Conservation (phyloP, 2,113 vertebrate species). For the Cyprinodon brontotheroides region DNA sequence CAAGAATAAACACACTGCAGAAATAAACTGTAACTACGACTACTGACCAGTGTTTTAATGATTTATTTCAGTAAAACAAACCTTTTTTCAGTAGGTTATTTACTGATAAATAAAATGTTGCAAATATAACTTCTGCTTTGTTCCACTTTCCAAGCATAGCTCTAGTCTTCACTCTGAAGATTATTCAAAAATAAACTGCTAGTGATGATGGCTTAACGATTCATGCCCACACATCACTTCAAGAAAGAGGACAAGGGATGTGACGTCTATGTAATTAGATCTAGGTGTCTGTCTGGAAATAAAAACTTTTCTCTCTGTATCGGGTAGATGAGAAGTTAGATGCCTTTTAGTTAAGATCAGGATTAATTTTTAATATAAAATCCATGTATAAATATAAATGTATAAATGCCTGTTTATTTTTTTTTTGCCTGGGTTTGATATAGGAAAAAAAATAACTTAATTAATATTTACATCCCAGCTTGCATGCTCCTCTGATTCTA, state of each 20-base stretch:
- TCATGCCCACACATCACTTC: neutral
- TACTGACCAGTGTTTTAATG: neutral
- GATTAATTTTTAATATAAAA: neutral
- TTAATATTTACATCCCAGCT: neutral
- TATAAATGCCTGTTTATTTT: too few relatives aligned
- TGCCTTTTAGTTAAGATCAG: neutral
- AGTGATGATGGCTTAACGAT: neutral
- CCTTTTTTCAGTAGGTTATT: too few relatives aligned
- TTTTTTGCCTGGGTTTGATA: too few relatives aligned
- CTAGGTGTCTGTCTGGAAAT: conserved; percentile 2
- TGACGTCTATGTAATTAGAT: conserved; percentile 12
- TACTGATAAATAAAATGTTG: too few relatives aligned
- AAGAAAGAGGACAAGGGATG: conserved; percentile 8
- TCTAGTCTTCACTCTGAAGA: neutral
- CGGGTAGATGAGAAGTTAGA: conserved; percentile 5
- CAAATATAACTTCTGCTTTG: too few relatives aligned
- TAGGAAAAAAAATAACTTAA: neutral
- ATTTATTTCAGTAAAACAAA: too few relatives aligned
- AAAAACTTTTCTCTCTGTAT: conserved; percentile 12
- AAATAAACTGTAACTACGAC: neutral
- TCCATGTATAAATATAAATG: too few relatives aligned
- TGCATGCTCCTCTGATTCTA: conserved; percentile 2
- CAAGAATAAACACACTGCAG: neutral
- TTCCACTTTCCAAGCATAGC: neutral
- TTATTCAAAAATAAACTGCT: neutral